Conservation (phyloP, 2,888 invertebrate species). For the Dryococelus australis region DNA sequence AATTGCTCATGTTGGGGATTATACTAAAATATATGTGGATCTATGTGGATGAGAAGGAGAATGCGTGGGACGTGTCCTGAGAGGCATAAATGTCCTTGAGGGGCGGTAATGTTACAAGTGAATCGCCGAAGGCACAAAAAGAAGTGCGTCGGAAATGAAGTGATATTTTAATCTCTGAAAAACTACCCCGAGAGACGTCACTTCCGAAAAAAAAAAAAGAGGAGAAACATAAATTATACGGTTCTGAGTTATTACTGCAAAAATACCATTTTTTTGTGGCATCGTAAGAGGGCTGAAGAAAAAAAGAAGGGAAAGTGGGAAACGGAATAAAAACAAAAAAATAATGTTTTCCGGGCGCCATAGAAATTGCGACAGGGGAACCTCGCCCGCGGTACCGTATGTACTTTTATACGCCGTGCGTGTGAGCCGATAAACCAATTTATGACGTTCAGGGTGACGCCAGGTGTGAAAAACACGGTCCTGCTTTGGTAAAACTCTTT, state of each 20-base stretch:
- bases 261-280: neutral
- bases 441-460: neutral
- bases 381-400: neutral
- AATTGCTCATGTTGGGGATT: neutral
- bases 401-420: neutral
- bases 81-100: neutral
- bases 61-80: too few relatives aligned
- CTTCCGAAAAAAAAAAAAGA: neutral
- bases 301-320: neutral
- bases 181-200: neutral
- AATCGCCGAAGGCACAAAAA: neutral
- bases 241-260: constrained; percentile 1
- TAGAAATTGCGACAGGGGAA: neutral
- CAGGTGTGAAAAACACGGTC: neutral
- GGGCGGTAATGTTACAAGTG: neutral
- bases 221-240: neutral
- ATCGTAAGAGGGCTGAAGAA: neutral
- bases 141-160: neutral
- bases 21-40: too few relatives aligned
- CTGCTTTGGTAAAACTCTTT: neutral
- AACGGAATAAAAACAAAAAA: neutral
- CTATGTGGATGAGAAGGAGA: too few relatives aligned
- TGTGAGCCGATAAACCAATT: neutral
- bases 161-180: constrained; percentile 16
- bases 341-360: neutral